Evolutionary conservation across 2,797 vertebrate species (phyloP).

Genomic region (Naso thynnoides): DNA sequence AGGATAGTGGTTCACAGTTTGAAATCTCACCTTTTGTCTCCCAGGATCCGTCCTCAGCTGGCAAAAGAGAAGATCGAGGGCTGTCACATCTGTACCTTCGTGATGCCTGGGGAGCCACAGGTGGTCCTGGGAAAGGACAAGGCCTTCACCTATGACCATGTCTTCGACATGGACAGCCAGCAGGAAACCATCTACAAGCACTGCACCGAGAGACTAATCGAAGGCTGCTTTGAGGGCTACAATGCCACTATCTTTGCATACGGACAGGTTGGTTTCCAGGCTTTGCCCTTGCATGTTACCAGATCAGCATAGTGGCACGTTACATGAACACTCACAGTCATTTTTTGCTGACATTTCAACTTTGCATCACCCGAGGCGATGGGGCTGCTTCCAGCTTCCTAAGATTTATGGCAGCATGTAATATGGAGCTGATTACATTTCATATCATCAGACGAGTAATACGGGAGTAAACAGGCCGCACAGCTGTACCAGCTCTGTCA

Average conservation of each 20-base stretch:
- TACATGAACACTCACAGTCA: too few relatives aligned
- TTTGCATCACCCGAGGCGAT: constrained; percentile 36
- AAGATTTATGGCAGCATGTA: constrained; percentile 42
- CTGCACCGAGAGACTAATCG: constrained; percentile 94
- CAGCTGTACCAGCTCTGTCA: constrained; percentile 48
- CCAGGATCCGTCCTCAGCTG: constrained; percentile 95
- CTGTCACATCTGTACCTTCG: constrained; percentile 96
- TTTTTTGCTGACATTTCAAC: not conserved
- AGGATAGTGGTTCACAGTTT: fast-evolving
- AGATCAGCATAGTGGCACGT: not conserved
- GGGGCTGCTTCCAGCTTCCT: constrained; percentile 3
- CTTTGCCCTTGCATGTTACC: not conserved
- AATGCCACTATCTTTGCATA: constrained; percentile 98
- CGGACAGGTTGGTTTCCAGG: constrained; percentile 86
- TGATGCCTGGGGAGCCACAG: constrained; percentile 95
- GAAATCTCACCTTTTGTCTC: not conserved
- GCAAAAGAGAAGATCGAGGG: constrained; percentile 98
- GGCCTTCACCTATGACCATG: constrained; percentile 96
- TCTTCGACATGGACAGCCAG: constrained; percentile 93
- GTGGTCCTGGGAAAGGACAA: constrained; percentile 98
- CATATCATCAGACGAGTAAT: constrained; percentile 23
- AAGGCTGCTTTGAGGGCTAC: constrained; percentile 97
- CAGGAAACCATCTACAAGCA: constrained; percentile 92
- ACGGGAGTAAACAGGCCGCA: constrained; percentile 50
- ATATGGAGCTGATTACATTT: constrained; percentile 50